Evolutionary conservation across 2,797 vertebrate species (phyloP).

Genomic region (Iguana delicatissima): DNA sequence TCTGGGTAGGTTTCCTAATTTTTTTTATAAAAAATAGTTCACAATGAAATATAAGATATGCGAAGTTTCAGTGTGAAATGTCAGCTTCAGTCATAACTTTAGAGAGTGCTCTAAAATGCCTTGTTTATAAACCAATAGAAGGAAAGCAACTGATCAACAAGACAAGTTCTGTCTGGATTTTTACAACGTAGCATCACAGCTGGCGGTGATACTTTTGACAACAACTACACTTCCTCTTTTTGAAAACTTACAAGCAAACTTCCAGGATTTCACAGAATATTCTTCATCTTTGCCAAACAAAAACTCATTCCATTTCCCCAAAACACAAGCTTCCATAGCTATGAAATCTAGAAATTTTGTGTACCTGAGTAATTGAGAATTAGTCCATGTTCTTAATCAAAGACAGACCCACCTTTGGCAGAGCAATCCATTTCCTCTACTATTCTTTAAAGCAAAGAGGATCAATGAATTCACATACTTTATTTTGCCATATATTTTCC

Average conservation of each 20-base stretch:
- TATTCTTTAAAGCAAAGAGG: neutral
- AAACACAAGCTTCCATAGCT: constrained; percentile 20
- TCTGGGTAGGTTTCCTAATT: too few relatives aligned
- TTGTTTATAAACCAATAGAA: too few relatives aligned
- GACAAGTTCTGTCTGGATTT: neutral
- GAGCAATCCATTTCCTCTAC: neutral
- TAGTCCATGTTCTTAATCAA: neutral
- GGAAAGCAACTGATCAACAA: neutral
- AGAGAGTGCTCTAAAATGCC: too few relatives aligned
- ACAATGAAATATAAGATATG: too few relatives aligned
- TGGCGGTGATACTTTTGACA: neutral
- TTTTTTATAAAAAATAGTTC: too few relatives aligned
- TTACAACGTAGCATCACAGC: neutral
- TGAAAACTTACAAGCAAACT: neutral
- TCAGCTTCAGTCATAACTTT: too few relatives aligned
- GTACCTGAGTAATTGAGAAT: neutral
- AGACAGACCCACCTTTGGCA: neutral
- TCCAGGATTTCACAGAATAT: neutral
- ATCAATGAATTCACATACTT: neutral
- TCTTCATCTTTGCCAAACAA: neutral
- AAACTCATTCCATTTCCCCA: constrained; percentile 38
- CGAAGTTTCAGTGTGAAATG: too few relatives aligned
- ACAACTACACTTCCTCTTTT: neutral
- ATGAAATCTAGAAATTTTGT: constrained; percentile 7
- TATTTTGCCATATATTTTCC: neutral